Evolutionary conservation across 30 jellyfish, hydroid and myxozoan species (phyloP).

Genomic region (Haliclystus octoradiatus): DNA sequence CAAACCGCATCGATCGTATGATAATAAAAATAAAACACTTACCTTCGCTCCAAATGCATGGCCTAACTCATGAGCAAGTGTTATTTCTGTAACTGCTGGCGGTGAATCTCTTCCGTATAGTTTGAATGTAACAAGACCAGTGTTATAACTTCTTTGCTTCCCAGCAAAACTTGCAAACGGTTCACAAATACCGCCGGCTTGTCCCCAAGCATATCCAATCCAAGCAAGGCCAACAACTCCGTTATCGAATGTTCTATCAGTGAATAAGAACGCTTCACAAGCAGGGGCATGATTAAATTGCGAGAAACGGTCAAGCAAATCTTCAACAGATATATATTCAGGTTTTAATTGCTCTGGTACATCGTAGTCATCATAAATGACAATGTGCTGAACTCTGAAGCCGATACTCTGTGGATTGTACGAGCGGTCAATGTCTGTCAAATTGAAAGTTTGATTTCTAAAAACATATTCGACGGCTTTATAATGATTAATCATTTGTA

Average conservation of each 20-base stretch:
- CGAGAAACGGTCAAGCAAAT: slow-evolving; percentile 57
- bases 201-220: slow-evolving; percentile 87
- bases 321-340: slow-evolving; percentile 44
- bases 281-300: slow-evolving; percentile 73
- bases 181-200: slow-evolving; percentile 98
- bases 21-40: too few relatives aligned
- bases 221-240: slow-evolving; percentile 85
- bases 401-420: slow-evolving; percentile 82
- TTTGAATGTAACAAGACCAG: slow-evolving; percentile 77
- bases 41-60: slow-evolving; percentile 97
- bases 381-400: slow-evolving; percentile 56
- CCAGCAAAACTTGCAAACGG: slow-evolving; percentile 82
- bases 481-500: slow-evolving; percentile 84
- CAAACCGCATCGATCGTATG: too few relatives aligned
- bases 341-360: slow-evolving; percentile 59
- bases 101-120: slow-evolving; percentile 77
- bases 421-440: slow-evolving; percentile 66
- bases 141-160: slow-evolving; percentile 59
- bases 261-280: slow-evolving; percentile 78
- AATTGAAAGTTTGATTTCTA: slow-evolving; percentile 87
- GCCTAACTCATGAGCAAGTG: slow-evolving; percentile 93
- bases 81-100: slow-evolving; percentile 78
- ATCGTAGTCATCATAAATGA: slow-evolving; percentile 59
- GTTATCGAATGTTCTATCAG: slow-evolving; percentile 83
- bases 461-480: slow-evolving; percentile 90